These are phyloP conservation scores for Nannoperca obscura DNA, from an alignment of 2,797 vertebrate genomes.

Conservation along the genomic window DNA sequence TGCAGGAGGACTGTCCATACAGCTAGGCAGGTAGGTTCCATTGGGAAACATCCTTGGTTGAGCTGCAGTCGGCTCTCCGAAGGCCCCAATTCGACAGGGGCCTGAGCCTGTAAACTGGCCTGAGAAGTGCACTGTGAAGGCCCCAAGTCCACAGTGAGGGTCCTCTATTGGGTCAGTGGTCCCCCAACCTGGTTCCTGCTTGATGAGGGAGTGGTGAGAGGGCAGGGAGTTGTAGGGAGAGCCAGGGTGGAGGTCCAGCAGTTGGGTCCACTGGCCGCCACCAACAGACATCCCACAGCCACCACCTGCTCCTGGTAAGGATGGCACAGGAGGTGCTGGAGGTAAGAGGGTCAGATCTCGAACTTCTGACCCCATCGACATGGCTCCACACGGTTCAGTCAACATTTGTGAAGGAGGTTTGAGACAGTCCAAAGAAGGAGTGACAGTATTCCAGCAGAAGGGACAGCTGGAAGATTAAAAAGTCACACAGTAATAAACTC, in stretches of 20 bases:
- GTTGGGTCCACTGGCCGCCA: slow-evolving; percentile 92
- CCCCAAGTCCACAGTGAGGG: slow-evolving; percentile 92
- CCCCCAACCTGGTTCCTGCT: slow-evolving; percentile 96
- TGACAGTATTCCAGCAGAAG: slow-evolving; percentile 55
- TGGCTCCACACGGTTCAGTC: slow-evolving; percentile 80
- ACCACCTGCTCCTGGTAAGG: slow-evolving; percentile 86
- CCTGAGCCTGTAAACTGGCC: slow-evolving; percentile 95
- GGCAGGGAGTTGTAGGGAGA: slow-evolving; percentile 91
- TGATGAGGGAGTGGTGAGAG: slow-evolving; percentile 94
- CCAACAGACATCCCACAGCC: slow-evolving; percentile 90
- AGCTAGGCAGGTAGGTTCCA: slow-evolving; percentile 91
- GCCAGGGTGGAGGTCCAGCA: slow-evolving; percentile 90
- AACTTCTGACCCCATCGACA: slow-evolving; percentile 93
- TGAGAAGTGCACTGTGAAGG: slow-evolving; percentile 97
- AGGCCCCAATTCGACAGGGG: slow-evolving; percentile 92
- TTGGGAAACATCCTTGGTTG: slow-evolving; percentile 93
- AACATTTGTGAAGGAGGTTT: slow-evolving; percentile 70
- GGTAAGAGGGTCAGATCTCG: slow-evolving; percentile 92
- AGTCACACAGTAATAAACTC: slow-evolving; percentile 30
- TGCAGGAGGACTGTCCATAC: slow-evolving; percentile 90
- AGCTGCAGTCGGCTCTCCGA: slow-evolving; percentile 87
- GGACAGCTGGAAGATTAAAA: slow-evolving; percentile 18
- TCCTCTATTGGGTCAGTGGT: slow-evolving; percentile 91
- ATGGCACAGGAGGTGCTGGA: slow-evolving; percentile 86
- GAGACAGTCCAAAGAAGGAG: slow-evolving; percentile 46